phyloP scores from a whole-genome alignment of 92 coral and sea anemone species.

The Porites evermanni region DNA sequence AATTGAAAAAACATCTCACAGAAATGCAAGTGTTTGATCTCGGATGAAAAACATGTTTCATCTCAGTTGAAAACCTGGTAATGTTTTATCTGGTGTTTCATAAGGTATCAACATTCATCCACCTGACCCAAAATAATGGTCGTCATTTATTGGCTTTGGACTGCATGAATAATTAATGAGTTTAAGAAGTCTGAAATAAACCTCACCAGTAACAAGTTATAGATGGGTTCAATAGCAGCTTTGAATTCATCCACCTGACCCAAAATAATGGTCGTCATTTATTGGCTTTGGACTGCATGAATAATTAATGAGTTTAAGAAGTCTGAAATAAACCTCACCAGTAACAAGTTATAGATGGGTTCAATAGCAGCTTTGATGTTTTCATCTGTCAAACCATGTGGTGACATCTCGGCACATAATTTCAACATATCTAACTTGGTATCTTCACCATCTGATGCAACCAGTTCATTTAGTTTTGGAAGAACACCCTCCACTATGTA shows the following conservation, averaged over 20 bases:
- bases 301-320: neutral
- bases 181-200: neutral
- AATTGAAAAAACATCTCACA: too few relatives aligned
- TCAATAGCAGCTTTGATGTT: slow-evolving; percentile 81
- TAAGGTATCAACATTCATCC: too few relatives aligned
- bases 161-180: neutral
- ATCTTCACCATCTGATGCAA: slow-evolving; percentile 76
- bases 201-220: slow-evolving; percentile 81
- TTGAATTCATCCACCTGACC: slow-evolving; percentile 54
- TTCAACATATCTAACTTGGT: slow-evolving; percentile 85
- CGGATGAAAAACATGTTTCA: too few relatives aligned
- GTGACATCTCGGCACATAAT: slow-evolving; percentile 93
- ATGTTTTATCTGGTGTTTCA: too few relatives aligned
- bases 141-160: too few relatives aligned
- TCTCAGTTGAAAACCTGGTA: too few relatives aligned
- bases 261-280: too few relatives aligned
- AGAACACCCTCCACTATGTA: slow-evolving; percentile 81
- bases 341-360: slow-evolving; percentile 80
- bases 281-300: neutral
- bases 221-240: slow-evolving; percentile 86
- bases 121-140: too few relatives aligned
- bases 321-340: slow-evolving; percentile 59
- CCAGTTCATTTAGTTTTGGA: slow-evolving; percentile 71
- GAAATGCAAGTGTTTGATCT: too few relatives aligned
- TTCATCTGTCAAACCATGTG: slow-evolving; percentile 86